Percentiles rank a stretch among this genome's conserved stretches.
phyloP scores from a whole-genome alignment of 2,888 invertebrate genomes.

The Xestia xanthographa region DNA sequence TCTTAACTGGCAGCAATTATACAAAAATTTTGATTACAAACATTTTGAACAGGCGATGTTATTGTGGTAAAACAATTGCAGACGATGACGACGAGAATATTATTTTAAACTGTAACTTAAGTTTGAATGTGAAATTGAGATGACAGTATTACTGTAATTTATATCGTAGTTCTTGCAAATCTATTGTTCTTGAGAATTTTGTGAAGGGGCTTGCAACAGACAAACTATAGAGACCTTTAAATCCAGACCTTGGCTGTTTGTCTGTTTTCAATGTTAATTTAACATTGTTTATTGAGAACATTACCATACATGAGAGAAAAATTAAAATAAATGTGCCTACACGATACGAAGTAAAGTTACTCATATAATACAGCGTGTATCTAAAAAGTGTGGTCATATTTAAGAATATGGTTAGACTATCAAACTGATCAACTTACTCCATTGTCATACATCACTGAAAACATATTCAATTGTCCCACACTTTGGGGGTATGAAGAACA shows the following conservation, averaged over 20 bases:
- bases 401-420: too few species aligned
- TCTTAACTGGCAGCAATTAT: neutral
- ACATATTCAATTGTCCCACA: too few species aligned
- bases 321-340: too few species aligned
- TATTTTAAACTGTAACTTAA: conserved; percentile 2
- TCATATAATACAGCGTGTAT: neutral
- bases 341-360: neutral
- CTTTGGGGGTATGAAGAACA: too few species aligned
- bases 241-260: neutral
- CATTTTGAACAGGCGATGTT: conserved; percentile 14
- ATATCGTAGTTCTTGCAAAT: conserved; percentile 13
- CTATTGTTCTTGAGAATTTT: conserved; percentile 4
- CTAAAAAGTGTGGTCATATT: neutral
- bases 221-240: conserved; percentile 9
- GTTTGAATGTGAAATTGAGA: conserved; percentile 2
- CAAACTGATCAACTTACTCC: too few species aligned
- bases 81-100: conserved; percentile 15
- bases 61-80: conserved; percentile 7
- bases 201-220: neutral
- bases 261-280: conserved; percentile 1
- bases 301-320: too few species aligned
- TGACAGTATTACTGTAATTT: neutral
- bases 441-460: too few species aligned
- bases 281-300: neutral
- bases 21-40: conserved; percentile 36